These are phyloP conservation scores for Lutjanus campechanus DNA, from an alignment of 2,797 vertebrate species.

Conservation along the genomic window DNA sequence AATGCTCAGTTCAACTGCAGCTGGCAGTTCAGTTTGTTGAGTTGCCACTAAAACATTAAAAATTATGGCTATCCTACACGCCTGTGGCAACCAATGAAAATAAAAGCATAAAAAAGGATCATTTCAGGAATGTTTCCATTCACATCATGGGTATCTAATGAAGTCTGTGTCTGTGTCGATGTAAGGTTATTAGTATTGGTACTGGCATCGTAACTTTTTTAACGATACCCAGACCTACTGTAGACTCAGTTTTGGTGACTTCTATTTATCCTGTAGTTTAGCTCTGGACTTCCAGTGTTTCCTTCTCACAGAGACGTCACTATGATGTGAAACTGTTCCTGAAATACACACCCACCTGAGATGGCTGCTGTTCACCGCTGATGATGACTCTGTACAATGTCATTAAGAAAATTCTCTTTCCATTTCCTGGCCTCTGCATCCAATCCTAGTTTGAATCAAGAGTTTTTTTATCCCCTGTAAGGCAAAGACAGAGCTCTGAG, in stretches of 20 bases:
- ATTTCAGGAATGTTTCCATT: no score
- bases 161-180: no score
- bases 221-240: no score
- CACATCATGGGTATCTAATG: no score
- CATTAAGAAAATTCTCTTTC: conserved; percentile 53
- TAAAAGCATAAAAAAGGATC: no score
- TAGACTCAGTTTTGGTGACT: not conserved
- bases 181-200: no score
- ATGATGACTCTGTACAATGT: conserved; percentile 48
- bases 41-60: no score
- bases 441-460: conserved; percentile 36
- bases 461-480: conserved; percentile 30
- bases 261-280: not conserved
- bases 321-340: conserved; percentile 27
- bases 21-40: no score
- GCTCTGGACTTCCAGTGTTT: conserved; percentile 13
- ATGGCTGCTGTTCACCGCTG: conserved; percentile 39
- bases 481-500: conserved; percentile 50
- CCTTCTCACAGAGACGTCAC: conserved; percentile 30
- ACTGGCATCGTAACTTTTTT: no score
- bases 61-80: no score
- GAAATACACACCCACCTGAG: conserved; percentile 44
- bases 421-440: conserved; percentile 49
- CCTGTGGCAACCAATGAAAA: no score
- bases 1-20: no score